phyloP scores from a whole-genome alignment of 2,113 vertebrate species.

The Alexandromys fortis region DNA sequence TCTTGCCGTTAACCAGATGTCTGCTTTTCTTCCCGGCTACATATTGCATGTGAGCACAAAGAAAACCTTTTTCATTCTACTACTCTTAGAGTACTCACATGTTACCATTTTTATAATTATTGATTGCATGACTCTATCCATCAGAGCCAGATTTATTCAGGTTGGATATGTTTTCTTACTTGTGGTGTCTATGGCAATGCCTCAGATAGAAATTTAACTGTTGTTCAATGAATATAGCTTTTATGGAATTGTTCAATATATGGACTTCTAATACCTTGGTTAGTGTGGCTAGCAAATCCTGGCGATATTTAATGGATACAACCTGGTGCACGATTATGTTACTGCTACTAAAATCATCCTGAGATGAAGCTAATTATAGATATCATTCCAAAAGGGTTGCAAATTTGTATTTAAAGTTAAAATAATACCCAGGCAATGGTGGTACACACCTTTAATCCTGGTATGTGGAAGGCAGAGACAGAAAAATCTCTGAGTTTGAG shows the following conservation, averaged over 20 bases:
- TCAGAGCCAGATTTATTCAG: neutral
- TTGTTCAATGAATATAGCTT: neutral
- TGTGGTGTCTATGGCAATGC: neutral
- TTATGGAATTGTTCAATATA: neutral
- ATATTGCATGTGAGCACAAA: neutral
- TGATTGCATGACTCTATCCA: neutral
- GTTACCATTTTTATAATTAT: neutral
- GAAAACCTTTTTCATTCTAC: neutral
- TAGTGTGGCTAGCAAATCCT: neutral
- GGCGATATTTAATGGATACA: neutral
- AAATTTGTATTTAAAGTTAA: conserved; percentile 35
- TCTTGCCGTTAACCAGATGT: neutral
- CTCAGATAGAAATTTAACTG: neutral
- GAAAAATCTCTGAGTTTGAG: neutral
- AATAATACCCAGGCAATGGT: neutral
- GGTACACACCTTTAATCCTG: neutral
- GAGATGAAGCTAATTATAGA: neutral
- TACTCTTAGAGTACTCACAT: neutral
- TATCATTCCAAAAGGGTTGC: neutral
- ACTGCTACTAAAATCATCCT: neutral
- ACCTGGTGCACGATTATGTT: neutral
- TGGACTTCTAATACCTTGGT: neutral
- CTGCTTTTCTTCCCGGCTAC: neutral
- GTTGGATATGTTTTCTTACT: neutral
- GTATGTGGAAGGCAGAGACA: neutral